Conservation (phyloP, 2,888 invertebrate species). For the Gnatocerus cornutus region DNA sequence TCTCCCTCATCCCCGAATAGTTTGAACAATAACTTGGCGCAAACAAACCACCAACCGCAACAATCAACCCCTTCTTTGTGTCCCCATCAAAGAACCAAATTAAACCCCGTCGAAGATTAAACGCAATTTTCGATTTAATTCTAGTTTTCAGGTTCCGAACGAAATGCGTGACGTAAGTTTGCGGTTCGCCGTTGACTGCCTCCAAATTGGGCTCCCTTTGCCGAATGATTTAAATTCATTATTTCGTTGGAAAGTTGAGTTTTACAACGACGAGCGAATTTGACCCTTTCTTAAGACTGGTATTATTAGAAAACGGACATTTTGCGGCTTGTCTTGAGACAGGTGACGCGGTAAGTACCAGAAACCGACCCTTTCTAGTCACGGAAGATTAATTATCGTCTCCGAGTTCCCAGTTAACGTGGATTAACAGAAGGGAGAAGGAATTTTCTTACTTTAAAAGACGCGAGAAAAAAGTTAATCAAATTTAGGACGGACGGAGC, state of each 20-base stretch:
- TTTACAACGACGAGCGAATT: constrained; percentile 22
- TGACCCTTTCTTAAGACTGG: constrained; percentile 28
- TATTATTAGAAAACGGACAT: constrained; percentile 53
- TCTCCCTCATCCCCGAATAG: constrained; percentile 25
- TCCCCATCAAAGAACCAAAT: constrained; percentile 37
- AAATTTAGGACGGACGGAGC: constrained; percentile 1
- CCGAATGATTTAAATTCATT: constrained; percentile 51
- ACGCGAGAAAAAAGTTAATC: constrained; percentile 12
- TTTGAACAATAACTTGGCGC: constrained; percentile 39
- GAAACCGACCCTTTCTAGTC: constrained; percentile 52
- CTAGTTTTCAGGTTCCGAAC: constrained; percentile 38
- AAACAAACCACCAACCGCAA: constrained; percentile 35
- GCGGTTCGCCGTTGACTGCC: constrained; percentile 48
- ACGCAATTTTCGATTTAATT: constrained; percentile 49
- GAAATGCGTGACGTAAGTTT: constrained; percentile 49
- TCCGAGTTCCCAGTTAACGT: constrained; percentile 25
- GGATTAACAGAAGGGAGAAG: constrained; percentile 17
- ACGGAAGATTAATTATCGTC: constrained; percentile 53
- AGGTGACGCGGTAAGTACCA: constrained; percentile 53
- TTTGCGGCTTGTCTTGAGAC: constrained; percentile 52
- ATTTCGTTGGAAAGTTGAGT: constrained; percentile 41
- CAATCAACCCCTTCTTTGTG: constrained; percentile 36
- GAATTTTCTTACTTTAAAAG: constrained; percentile 31
- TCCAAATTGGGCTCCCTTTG: constrained; percentile 46
- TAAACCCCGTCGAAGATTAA: constrained; percentile 39